A percentile compares a stretch with the other conserved stretches of the same genome.
These are phyloP conservation scores for Mandrillus leucophaeus DNA, from an alignment of 2,113 vertebrate species.

Conservation along the genomic window DNA sequence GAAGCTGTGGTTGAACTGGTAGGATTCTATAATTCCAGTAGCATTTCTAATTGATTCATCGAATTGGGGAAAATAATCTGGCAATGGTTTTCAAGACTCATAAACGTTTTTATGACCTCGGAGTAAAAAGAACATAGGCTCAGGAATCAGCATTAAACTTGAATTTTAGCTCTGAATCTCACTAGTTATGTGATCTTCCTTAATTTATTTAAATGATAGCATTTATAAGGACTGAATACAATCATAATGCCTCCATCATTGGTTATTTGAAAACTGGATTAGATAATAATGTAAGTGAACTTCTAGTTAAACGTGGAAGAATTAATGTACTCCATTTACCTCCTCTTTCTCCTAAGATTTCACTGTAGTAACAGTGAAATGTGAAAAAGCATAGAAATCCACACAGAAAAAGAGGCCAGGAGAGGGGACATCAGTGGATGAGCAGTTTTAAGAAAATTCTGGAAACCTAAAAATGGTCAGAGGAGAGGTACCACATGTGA, in stretches of 20 bases:
- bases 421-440: not conserved
- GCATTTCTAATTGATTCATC: not conserved
- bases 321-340: not conserved
- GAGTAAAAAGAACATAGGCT: not conserved
- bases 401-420: not conserved
- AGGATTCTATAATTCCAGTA: not conserved
- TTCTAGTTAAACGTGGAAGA: slow-evolving; percentile 11
- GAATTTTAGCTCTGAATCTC: slow-evolving; percentile 10
- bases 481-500: not conserved
- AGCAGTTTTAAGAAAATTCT: not conserved
- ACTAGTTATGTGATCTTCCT: not conserved
- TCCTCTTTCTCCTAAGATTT: not conserved
- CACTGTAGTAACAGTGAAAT: not conserved
- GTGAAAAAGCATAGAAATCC: not conserved
- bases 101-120: not conserved
- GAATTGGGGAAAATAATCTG: not conserved
- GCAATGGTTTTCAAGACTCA: not conserved
- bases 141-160: not conserved
- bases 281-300: slow-evolving; percentile 25
- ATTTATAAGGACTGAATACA: not conserved
- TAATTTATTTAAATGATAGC: slow-evolving; percentile 28
- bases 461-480: not conserved
- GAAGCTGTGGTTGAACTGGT: not conserved
- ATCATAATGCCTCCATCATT: not conserved
- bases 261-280: slow-evolving; percentile 18